Base-by-base conservation (phyloP, 2,888 invertebrate genomes). In the Polydrusus tereticollis region DNA sequence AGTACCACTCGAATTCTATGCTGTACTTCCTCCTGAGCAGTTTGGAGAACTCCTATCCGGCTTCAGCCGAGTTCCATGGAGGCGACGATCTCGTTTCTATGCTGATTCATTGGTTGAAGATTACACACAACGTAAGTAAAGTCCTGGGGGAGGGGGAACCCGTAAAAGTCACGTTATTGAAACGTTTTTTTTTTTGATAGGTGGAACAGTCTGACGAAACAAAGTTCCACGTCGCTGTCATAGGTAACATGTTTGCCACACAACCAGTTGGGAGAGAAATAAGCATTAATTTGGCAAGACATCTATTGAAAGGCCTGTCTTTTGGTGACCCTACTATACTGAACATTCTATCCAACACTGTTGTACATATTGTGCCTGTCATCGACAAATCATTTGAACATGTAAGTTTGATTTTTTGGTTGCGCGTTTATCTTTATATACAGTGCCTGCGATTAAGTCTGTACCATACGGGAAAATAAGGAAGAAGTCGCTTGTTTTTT, bases 251-350 rank as follows among this genome's bases (percentile, higher is more conserved):
- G 60, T 94, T 92, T 82, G 92, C 91, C 0, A 91, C 93, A 0
- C 93, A 97, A 81, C 94, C 95, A 0, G 86, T 94, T 14, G 96
- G 96, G 0, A 90, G 96, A 64, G 97, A 98, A 85, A 87, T 98
- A 71, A 86, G 93, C 0, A 81, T 96, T 0, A 92, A 96, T 84
- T 88, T 98, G 77, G 93, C 94, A 0, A 89, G 94, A 0, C 97
- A 97, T 86, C 85, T 97, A 18, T 85, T 93, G 21, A 90, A 89
- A 63, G 96, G 94, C 0, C 90, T 92, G 82, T 86, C 87, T 50
- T 69, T 36, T 21, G 90, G 90, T 23, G 92, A 96, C 79, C 90
- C 91, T 0, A 83, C 88, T 0, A 90, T 94, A 74, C 83, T 87
- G 43, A 85, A 86, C 18, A 84, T 97, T 12, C 82, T 97, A 4